Conservation (phyloP, 2,113 vertebrate species). For the Semnornis frantzii region DNA sequence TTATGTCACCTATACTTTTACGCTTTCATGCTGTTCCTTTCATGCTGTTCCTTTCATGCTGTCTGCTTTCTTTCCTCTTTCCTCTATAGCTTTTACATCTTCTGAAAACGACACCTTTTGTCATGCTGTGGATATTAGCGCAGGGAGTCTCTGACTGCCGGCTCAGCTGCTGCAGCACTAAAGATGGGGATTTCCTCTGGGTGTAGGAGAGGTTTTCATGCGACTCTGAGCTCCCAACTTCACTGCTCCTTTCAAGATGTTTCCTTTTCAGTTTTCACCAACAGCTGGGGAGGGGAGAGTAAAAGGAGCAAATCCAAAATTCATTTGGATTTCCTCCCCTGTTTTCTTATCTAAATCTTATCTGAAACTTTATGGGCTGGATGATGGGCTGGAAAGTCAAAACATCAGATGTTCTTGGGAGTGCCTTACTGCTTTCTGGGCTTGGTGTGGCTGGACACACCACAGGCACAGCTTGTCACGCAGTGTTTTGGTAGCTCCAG, state of each 20-base stretch:
- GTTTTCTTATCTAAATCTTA: conserved; percentile 23
- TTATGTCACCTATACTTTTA: neutral
- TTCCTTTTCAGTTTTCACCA: conserved; percentile 14
- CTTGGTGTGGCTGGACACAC: conserved; percentile 30
- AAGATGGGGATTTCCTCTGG: neutral
- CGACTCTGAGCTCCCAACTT: neutral
- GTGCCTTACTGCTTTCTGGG: neutral
- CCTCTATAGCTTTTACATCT: neutral
- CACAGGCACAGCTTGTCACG: neutral
- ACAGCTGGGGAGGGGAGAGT: neutral
- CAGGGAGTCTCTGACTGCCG: neutral
- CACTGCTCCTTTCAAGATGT: neutral
- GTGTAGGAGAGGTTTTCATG: neutral
- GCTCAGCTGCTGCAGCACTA: neutral
- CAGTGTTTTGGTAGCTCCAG: conserved; percentile 37
- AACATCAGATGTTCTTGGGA: neutral
- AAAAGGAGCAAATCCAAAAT: neutral
- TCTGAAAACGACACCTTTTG: neutral
- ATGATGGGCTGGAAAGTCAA: neutral
- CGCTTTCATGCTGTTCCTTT: neutral
- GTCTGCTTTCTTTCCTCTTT: neutral
- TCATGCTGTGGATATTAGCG: neutral
- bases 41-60: neutral
- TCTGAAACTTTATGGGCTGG: neutral
- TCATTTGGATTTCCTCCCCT: neutral